Base-by-base conservation (phyloP, 2,888 invertebrate genomes). In the Apodemia mormo region DNA sequence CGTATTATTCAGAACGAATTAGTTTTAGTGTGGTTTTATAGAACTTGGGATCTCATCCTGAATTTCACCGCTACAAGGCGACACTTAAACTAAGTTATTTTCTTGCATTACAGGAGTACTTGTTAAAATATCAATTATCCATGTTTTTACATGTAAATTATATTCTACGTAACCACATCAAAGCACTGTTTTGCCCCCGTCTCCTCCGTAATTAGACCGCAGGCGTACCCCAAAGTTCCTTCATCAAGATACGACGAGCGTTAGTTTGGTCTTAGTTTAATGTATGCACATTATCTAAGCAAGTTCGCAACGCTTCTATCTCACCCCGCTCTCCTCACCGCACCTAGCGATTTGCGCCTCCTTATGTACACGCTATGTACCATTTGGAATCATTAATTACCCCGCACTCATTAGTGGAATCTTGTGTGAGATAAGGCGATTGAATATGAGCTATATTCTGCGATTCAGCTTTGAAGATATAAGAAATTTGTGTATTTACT, bases 221-320 rank as follows among this genome's bases (percentile, higher is more conserved):
- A 80, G 87, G 85, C 85, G 85, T 82, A 78, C 61, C 33, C 49
- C 84, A 81, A 91, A 92, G 86, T 91, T 92, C 87, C 86, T 87
- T 91, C 91, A 92, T 92, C 92, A 90, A 88, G 90, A 86, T 87
- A 86, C 87, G 85, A 30, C 61, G 78, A 79, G 86, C 88, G 89
- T 87, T 92, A 93, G 92, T 93, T 93, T 84, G 82, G 87, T 83
- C 88, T 88, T 88, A 91, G 91, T 92, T 92, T 93, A 93, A 93
- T 92, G 89, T 92, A 93, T 93, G 92, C 92, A 92, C 90, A 92
- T 92, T 93, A 93, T 91, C 92, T 93, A 92, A 92, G 91, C 90
- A 89, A 91, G 86, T 89, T 88, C 85, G 81, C 82, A 75, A 78
- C 80, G 65, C 69, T 65, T 81, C 80, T 78, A 79, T 78, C 78